Evolutionary conservation across 2,113 vertebrate species (phyloP).

Genomic region (Anhinga rufa): DNA sequence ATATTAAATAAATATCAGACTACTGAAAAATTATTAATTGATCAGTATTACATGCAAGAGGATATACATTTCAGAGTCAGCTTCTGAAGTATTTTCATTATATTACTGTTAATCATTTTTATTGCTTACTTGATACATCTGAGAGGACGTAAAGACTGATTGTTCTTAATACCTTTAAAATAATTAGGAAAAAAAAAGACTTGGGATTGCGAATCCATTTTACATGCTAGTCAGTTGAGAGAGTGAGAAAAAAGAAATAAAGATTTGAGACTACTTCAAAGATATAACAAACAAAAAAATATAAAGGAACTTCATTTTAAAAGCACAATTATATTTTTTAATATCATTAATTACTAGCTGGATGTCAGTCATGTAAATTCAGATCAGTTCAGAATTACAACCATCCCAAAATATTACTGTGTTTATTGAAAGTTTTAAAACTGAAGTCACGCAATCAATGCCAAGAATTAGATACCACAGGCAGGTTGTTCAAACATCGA

Average conservation of each 20-base stretch:
- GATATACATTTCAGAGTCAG: neutral
- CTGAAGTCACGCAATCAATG: neutral
- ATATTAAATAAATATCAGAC: conserved; percentile 16
- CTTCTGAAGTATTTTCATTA: neutral
- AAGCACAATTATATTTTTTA: neutral
- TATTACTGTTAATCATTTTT: neutral
- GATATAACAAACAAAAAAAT: neutral
- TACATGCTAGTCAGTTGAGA: neutral
- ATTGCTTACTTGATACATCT: neutral
- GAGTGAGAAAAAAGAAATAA: neutral
- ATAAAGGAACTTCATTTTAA: neutral
- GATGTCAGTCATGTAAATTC: neutral
- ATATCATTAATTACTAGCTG: neutral
- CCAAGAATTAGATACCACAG: neutral
- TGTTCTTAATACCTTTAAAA: neutral
- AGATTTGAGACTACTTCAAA: neutral
- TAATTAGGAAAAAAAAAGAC: neutral
- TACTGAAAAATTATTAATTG: conserved; percentile 19
- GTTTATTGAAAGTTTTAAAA: neutral
- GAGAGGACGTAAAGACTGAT: neutral
- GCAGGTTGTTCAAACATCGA: neutral
- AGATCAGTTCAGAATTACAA: neutral
- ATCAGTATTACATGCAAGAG: neutral
- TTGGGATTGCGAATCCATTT: neutral
- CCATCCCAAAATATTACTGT: neutral